A percentile compares a stretch with the other conserved stretches of the same genome.
Conservation (phyloP, 2,113 vertebrate genomes). For the Macrotus californicus region DNA sequence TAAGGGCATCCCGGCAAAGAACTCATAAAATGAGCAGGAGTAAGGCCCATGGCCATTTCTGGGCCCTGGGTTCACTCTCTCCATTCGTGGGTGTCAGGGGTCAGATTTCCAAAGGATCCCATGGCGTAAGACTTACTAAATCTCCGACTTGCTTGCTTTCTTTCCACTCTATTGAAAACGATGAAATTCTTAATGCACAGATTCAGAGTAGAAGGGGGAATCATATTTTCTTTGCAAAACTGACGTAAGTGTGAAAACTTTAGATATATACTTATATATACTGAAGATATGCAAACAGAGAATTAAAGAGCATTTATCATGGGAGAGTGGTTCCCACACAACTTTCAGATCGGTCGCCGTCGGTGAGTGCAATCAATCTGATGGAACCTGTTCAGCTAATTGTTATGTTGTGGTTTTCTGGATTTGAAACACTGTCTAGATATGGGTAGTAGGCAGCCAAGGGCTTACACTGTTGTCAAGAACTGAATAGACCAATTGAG, state of each 20-base stretch:
- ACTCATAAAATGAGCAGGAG: constrained; percentile 11
- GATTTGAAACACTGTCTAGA: not conserved
- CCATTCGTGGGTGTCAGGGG: not conserved
- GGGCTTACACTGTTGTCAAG: not conserved
- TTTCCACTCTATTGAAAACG: not conserved
- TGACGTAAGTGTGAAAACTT: not conserved
- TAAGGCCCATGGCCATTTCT: not conserved
- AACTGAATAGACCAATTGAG: not conserved
- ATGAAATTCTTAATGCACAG: not conserved
- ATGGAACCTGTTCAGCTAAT: not conserved
- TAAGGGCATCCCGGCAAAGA: not conserved
- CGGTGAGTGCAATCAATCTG: not conserved
- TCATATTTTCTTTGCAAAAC: not conserved
- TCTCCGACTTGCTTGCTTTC: not conserved
- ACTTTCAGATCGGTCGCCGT: not conserved
- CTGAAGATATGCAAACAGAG: not conserved
- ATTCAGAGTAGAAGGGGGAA: not conserved
- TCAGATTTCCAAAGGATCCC: not conserved
- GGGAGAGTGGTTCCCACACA: not conserved
- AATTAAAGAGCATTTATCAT: not conserved
- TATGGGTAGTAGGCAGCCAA: too few relatives aligned
- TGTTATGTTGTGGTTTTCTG: not conserved
- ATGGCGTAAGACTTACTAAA: not conserved
- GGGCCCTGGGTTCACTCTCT: not conserved
- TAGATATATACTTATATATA: not conserved